These are phyloP conservation scores for Drosophila neotestacea DNA, from an alignment of 2,888 invertebrate species.

Conservation along the genomic window DNA sequence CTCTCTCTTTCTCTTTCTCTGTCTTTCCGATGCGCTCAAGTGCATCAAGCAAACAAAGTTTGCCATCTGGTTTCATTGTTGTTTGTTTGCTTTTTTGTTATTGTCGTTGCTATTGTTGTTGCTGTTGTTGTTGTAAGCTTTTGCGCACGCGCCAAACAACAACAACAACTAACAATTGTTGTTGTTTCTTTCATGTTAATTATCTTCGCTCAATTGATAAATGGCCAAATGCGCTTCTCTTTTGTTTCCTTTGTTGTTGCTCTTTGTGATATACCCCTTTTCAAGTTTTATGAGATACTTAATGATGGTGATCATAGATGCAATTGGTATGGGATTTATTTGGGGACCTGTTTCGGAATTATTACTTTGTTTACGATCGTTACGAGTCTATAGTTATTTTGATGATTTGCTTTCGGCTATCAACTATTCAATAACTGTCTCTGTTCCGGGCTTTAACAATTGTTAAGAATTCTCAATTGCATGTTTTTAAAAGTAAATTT, in stretches of 20 bases:
- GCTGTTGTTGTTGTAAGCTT: conserved; percentile 15
- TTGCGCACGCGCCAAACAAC: conserved; percentile 53
- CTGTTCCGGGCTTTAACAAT: conserved; percentile 1
- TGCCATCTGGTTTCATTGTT: conserved; percentile 16
- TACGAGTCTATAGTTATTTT: conserved; percentile 1
- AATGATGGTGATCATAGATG: conserved; percentile 15
- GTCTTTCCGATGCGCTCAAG: conserved; percentile 32
- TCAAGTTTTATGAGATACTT: conserved; percentile 9
- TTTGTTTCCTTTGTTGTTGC: conserved; percentile 13
- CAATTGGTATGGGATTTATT: conserved; percentile 26
- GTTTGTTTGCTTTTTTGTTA: conserved; percentile 10
- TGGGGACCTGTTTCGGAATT: conserved; percentile 13
- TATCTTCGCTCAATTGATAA: conserved; percentile 61
- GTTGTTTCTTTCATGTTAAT: conserved; percentile 46
- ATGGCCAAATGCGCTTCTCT: conserved; percentile 41
- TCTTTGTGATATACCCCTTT: conserved; percentile 18
- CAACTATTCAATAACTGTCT: background rate
- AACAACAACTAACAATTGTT: conserved; percentile 20
- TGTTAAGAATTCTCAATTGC: background rate
- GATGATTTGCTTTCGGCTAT: conserved; percentile 5
- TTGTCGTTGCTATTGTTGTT: background rate
- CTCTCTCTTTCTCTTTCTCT: background rate
- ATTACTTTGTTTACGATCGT: conserved; percentile 12
- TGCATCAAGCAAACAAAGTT: conserved; percentile 39
- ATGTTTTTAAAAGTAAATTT: too few relatives aligned